A percentile compares a stretch with the other conserved stretches of the same genome.
Evolutionary conservation across 2,888 invertebrate species (phyloP).

Genomic region (Drosophila neonasuta): DNA sequence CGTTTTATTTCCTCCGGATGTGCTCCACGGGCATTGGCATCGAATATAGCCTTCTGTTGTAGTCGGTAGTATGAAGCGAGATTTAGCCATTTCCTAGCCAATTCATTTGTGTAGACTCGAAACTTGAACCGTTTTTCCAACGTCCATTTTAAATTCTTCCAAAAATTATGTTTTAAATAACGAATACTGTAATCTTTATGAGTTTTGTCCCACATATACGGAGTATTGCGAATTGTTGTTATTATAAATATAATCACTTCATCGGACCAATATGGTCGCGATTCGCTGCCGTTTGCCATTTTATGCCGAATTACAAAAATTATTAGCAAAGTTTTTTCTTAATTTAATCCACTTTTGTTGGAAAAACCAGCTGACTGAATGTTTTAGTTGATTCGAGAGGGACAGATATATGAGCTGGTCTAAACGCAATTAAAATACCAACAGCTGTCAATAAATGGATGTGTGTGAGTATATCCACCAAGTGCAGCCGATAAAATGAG

Average conservation of each 20-base stretch:
- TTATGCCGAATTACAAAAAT: not conserved
- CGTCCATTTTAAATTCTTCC: conserved; percentile 50
- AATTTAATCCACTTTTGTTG: conserved; percentile 46
- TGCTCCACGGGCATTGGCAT: conserved; percentile 47
- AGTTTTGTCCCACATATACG: conserved; percentile 53
- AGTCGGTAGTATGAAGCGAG: conserved; percentile 46
- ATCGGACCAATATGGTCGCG: conserved; percentile 48
- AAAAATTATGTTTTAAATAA: conserved; percentile 48
- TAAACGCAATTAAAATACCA: conserved; percentile 39
- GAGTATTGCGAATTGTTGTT: conserved; percentile 48
- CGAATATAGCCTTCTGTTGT: conserved; percentile 46
- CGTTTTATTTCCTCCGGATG: conserved; percentile 48
- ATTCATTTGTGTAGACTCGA: conserved; percentile 46
- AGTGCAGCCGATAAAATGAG: conserved; percentile 1
- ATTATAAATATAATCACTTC: conserved; percentile 45
- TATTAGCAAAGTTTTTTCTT: conserved; percentile 4
- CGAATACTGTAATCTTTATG: conserved; percentile 51
- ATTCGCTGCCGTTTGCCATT: conserved; percentile 37
- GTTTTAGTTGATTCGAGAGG: conserved; percentile 26
- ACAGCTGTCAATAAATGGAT: conserved; percentile 8
- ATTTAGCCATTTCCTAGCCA: conserved; percentile 51
- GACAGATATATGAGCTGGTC: conserved; percentile 28
- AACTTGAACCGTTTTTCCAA: conserved; percentile 45
- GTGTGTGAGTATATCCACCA: conserved; percentile 4
- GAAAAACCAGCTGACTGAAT: conserved; percentile 39